These are phyloP conservation scores for Brachypteracias leptosomus DNA, from an alignment of 2,113 vertebrate genomes.

Conservation along the genomic window DNA sequence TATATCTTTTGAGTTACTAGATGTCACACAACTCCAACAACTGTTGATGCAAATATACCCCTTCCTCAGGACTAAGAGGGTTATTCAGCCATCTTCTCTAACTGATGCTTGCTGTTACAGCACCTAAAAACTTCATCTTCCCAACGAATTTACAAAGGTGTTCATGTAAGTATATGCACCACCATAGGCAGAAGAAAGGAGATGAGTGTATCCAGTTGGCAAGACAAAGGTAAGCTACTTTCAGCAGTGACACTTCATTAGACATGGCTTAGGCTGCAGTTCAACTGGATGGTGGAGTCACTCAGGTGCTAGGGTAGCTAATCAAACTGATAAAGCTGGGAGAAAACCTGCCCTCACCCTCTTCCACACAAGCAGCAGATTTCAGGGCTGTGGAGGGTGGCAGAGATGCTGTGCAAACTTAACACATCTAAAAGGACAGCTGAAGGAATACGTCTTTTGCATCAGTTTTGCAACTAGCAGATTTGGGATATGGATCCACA, in stretches of 20 bases:
- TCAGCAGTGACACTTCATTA: background rate
- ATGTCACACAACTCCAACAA: background rate
- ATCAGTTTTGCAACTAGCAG: background rate
- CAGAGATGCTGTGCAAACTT: background rate
- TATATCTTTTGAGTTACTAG: background rate
- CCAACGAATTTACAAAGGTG: background rate
- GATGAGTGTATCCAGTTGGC: accelerated
- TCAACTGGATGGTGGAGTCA: background rate
- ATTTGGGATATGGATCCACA: background rate
- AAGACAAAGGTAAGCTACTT: background rate
- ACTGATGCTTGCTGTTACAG: background rate
- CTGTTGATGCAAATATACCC: background rate
- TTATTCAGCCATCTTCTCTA: background rate
- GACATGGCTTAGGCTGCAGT: background rate
- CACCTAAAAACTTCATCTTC: background rate
- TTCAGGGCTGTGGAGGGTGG: background rate
- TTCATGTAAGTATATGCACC: background rate
- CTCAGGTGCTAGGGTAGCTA: background rate
- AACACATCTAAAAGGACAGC: background rate
- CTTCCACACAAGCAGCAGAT: background rate
- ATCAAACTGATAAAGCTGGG: background rate
- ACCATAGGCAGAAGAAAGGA: background rate
- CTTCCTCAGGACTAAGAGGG: background rate
- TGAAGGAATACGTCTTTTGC: background rate
- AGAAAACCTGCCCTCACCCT: background rate